Conservation (phyloP, 2,113 vertebrate species). For the Pygoscelis adeliae region DNA sequence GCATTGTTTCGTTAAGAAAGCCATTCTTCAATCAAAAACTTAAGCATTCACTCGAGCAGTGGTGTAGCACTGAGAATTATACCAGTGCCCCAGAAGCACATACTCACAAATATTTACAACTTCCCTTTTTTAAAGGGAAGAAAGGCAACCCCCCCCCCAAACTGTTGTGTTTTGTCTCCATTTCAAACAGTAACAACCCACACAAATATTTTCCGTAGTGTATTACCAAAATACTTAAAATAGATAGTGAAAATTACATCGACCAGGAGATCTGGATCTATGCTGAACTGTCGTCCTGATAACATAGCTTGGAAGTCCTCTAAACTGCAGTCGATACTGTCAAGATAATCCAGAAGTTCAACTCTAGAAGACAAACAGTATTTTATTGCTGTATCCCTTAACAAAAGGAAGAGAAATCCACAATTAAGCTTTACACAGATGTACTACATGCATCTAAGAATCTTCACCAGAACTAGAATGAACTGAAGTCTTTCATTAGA, state of each 20-base stretch:
- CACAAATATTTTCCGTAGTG: neutral
- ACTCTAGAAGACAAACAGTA: constrained; percentile 76
- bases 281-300: constrained; percentile 90
- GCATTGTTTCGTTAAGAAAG: neutral
- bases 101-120: neutral
- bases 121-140: neutral
- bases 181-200: neutral
- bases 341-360: constrained; percentile 96
- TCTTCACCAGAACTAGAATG: neutral
- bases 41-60: neutral
- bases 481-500: neutral
- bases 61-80: neutral
- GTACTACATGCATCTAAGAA: neutral
- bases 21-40: neutral
- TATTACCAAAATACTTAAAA: neutral
- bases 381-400: neutral
- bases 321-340: constrained; percentile 97
- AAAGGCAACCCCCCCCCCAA: neutral
- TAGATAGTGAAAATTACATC: constrained; percentile 75
- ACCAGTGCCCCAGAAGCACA: neutral
- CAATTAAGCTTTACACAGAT: neutral
- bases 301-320: constrained; percentile 97
- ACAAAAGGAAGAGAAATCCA: neutral
- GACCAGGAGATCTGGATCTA: constrained; percentile 87
- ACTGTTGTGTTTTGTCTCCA: neutral